A percentile compares a stretch with the other conserved stretches of the same genome.
Conservation (phyloP, 2,888 invertebrate genomes). For the Cantharis lateralis region DNA sequence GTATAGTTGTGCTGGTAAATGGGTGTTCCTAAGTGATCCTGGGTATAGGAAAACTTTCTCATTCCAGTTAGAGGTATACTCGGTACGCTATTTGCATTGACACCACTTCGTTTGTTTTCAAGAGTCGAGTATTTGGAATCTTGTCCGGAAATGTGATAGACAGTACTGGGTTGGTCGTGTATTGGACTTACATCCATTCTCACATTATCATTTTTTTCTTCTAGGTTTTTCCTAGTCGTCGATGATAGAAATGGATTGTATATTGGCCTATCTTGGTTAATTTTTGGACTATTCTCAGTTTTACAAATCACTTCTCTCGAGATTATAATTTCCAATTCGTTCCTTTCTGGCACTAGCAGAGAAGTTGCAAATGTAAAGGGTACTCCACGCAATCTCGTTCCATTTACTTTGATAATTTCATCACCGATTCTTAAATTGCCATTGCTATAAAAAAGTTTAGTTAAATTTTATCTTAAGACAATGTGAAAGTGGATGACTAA, state of each 20-base stretch:
- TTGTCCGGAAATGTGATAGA: neutral
- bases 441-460: constrained; percentile 65
- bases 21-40: constrained; percentile 25
- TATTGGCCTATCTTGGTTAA: constrained; percentile 11
- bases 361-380: constrained; percentile 65
- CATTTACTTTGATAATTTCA: constrained; percentile 89
- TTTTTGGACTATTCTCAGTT: constrained; percentile 4
- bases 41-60: constrained; percentile 55
- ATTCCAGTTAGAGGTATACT: constrained; percentile 49
- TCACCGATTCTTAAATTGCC: constrained; percentile 83
- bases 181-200: neutral
- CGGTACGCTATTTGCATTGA: neutral
- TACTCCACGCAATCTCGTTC: constrained; percentile 76
- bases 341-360: constrained; percentile 51
- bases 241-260: constrained; percentile 29
- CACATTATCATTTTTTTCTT: neutral
- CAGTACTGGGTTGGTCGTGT: neutral
- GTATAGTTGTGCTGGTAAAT: neutral
- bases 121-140: neutral
- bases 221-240: neutral
- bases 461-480: too few species aligned
- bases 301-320: constrained; percentile 36
- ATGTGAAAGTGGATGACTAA: too few species aligned
- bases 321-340: constrained; percentile 56
- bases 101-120: neutral